phyloP scores from a whole-genome alignment of 2,113 vertebrate genomes.

The Lepus europaeus region DNA sequence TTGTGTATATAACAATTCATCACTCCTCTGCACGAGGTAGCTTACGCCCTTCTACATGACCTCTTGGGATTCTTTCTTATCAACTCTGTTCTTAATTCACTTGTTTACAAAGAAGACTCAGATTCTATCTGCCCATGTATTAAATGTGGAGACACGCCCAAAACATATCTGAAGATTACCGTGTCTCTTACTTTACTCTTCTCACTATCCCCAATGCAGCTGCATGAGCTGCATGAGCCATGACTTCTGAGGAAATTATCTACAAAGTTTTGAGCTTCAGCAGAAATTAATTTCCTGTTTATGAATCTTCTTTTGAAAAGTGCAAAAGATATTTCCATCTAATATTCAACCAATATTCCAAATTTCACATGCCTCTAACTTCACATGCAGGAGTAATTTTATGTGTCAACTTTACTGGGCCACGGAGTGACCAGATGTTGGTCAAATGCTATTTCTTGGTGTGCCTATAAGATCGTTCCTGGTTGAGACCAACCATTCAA shows the following conservation, averaged over 20 bases:
- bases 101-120: not conserved
- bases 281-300: not conserved
- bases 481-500: not conserved
- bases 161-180: not conserved
- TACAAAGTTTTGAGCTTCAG: not conserved
- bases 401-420: not conserved
- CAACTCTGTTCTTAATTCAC: not conserved
- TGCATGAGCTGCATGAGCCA: not conserved
- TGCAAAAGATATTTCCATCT: not conserved
- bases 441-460: not conserved
- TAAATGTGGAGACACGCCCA: not conserved
- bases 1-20: too few relatives aligned
- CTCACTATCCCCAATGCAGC: not conserved
- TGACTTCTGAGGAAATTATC: not conserved
- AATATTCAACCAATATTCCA: not conserved
- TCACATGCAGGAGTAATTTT: not conserved
- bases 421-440: not conserved
- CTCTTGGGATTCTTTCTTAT: not conserved
- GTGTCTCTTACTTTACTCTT: not conserved
- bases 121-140: fast-evolving
- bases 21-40: not conserved
- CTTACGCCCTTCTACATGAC: not conserved
- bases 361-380: not conserved
- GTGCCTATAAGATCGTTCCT: not conserved
- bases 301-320: not conserved